Conservation (phyloP, 2,113 vertebrate species). For the Genyomyrus donnyi region DNA sequence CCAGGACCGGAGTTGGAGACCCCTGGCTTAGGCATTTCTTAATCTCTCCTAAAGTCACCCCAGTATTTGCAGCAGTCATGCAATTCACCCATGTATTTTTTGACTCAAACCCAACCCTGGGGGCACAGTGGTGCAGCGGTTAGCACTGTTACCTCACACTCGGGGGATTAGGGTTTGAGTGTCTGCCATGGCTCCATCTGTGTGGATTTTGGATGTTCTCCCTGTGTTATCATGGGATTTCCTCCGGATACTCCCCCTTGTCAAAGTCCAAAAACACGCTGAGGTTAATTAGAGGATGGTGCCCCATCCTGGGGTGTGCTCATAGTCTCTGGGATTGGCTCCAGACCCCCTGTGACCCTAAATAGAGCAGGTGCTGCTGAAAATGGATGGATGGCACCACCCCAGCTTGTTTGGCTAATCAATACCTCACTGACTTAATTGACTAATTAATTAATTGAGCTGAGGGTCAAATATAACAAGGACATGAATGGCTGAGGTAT, state of each 20-base stretch:
- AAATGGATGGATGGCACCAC: neutral
- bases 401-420: neutral
- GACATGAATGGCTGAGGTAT: neutral
- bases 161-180: neutral
- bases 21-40: neutral
- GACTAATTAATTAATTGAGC: neutral
- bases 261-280: neutral
- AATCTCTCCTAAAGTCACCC: neutral
- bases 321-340: neutral
- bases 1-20: too few relatives aligned
- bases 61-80: neutral
- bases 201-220: neutral
- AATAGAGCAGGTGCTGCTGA: neutral
- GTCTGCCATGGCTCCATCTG: neutral
- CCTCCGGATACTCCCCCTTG: neutral
- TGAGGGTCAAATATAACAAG: neutral
- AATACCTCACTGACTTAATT: neutral
- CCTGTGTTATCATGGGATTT: neutral
- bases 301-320: neutral
- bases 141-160: neutral
- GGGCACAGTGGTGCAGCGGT: neutral
- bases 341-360: neutral
- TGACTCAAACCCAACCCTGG: neutral
- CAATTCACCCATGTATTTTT: neutral
- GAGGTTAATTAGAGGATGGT: neutral